phyloP scores from a whole-genome alignment of 2,797 vertebrate species.

The Xyrichtys novacula region DNA sequence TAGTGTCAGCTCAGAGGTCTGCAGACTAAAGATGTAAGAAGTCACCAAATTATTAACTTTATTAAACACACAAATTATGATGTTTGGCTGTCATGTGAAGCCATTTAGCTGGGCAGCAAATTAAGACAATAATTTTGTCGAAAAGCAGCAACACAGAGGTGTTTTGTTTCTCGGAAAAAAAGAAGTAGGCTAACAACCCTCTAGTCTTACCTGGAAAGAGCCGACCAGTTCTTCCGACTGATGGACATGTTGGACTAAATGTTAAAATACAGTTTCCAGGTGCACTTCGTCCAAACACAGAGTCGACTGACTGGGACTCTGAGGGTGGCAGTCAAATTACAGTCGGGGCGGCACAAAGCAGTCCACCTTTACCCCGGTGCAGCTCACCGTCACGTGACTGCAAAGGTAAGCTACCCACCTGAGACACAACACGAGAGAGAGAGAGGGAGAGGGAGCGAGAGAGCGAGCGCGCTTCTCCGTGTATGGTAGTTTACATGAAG shows the following conservation, averaged over 20 bases:
- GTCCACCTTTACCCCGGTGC: conserved; percentile 88
- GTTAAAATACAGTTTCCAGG: conserved; percentile 6
- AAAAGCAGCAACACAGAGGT: conserved; percentile 14
- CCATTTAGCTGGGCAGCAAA: background rate
- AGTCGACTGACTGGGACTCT: conserved; percentile 26
- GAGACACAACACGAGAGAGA: conserved; percentile 24
- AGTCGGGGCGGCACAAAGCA: conserved; percentile 59
- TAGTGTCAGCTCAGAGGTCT: background rate
- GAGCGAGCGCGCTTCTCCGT: conserved; percentile 42
- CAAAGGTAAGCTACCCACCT: conserved; percentile 68
- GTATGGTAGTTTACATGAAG: conserved; percentile 43
- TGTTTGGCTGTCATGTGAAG: background rate
- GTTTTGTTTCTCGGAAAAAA: background rate
- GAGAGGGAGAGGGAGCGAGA: conserved; percentile 8
- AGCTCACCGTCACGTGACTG: conserved; percentile 85
- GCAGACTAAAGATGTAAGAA: background rate
- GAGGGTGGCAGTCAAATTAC: conserved; percentile 46
- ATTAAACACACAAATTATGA: background rate
- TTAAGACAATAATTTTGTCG: background rate
- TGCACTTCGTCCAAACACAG: conserved; percentile 8
- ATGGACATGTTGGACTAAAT: conserved; percentile 83
- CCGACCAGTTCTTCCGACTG: conserved; percentile 92
- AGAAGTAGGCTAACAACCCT: no score
- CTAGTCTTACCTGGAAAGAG: conserved; percentile 91
- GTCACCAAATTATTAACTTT: background rate